Conservation (phyloP, 2,888 invertebrate genomes). For the Gibbula magus region DNA sequence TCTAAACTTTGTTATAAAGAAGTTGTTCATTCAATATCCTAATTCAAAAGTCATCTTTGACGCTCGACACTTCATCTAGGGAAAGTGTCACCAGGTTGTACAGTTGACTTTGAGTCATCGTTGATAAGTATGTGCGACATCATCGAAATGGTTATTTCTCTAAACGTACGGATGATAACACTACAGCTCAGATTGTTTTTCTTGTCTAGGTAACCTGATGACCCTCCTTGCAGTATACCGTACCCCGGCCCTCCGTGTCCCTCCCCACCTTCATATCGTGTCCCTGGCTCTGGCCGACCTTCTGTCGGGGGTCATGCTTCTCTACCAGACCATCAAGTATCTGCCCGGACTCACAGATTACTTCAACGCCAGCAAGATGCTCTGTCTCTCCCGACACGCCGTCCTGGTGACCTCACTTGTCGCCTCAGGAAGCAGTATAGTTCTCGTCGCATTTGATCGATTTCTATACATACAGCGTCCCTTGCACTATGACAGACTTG, state of each 20-base stretch:
- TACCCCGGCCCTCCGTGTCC: slow-evolving; percentile 29
- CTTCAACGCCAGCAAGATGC: slow-evolving; percentile 15
- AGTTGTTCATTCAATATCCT: too few relatives aligned
- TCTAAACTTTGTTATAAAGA: too few relatives aligned
- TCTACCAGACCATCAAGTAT: slow-evolving; percentile 21
- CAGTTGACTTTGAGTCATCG: too few relatives aligned
- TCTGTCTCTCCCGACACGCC: slow-evolving; percentile 30
- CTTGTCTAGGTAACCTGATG: slow-evolving; percentile 32
- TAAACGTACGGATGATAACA: too few relatives aligned
- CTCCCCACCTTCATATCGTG: slow-evolving; percentile 40
- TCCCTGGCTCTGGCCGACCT: slow-evolving; percentile 42
- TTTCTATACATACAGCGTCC: slow-evolving; percentile 31
- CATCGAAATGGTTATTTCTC: too few relatives aligned
- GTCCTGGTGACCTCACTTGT: slow-evolving; percentile 23
- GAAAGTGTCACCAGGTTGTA: too few relatives aligned
- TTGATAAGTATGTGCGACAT: too few relatives aligned
- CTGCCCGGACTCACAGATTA: background rate
- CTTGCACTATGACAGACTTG: slow-evolving; percentile 24
- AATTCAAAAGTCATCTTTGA: too few relatives aligned
- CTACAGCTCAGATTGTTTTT: slow-evolving; percentile 26
- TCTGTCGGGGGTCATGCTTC: slow-evolving; percentile 31
- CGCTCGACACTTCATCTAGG: too few relatives aligned
- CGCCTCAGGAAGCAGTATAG: slow-evolving; percentile 28
- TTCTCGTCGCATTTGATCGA: slow-evolving; percentile 33
- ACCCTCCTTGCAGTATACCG: slow-evolving; percentile 33